Evolutionary conservation across 2,888 invertebrate genomes (phyloP), one percentile per base, ranked within the genome.

Genomic region (Branchinecta sandiegonensis): DNA sequence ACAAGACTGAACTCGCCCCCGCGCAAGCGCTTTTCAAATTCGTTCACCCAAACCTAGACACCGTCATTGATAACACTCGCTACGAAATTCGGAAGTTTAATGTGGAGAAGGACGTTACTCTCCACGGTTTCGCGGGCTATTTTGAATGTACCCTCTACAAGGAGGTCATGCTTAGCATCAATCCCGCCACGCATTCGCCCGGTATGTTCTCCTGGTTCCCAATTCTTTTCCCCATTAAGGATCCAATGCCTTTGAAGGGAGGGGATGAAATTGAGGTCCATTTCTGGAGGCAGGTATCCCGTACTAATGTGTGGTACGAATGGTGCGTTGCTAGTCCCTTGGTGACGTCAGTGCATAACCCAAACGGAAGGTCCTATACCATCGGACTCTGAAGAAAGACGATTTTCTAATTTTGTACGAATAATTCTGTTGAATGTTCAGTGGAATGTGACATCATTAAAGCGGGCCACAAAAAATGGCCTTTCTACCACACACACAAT

Each of bases 131-230:
- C 79, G 90, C 89, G 46, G 99, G 99, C 8, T 99, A 93, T 78
- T 99, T 99, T 79, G 90, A 94, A 76, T 86, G 93, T 63, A 80
- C 84, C 37, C 81, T 99, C 14, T 96, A 90, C 78, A 88, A 88
- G 71, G 85, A 90, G 74, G 84, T 94, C 69, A 84, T 80, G 74
- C 80, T 99, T 66, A 96, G 96, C 77, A 96, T 93, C 75, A 86
- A 89, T 74, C 96, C 97, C 1, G 82, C 84, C 65, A 90, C 90
- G 1, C 90, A 93, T 77, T 92, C 94, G 23, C 82, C 83, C 1
- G 91, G 90, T 73, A 93, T 99, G 93, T 89, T 94, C 75, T 94
- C 94, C 71, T 99, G 99, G 99, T 99, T 97, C 78, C 95, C 97
- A 8, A 90, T 95, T 72, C 89, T 89, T 74, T 94, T 97, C 76